phyloP scores from a whole-genome alignment of 2,797 vertebrate genomes.

The Sparidentex hasta region DNA sequence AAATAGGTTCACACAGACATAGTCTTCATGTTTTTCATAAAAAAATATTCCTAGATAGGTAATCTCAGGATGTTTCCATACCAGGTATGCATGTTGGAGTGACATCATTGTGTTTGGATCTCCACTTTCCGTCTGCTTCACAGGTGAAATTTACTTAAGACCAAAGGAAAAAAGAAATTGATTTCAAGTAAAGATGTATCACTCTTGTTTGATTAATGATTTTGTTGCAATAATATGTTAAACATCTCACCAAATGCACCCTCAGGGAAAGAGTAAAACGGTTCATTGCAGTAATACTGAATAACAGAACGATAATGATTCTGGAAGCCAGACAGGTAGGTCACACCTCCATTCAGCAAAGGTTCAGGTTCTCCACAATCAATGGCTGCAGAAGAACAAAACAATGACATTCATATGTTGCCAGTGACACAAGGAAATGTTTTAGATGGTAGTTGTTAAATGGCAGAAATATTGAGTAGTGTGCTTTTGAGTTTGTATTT shows the following conservation, averaged over 20 bases:
- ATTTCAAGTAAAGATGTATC: background rate
- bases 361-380: slow-evolving; percentile 79
- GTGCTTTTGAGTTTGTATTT: no score
- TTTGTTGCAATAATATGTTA: background rate
- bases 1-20: background rate
- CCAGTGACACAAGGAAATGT: background rate
- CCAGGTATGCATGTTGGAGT: slow-evolving; percentile 75
- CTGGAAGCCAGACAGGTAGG: slow-evolving; percentile 69
- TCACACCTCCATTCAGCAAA: slow-evolving; percentile 76
- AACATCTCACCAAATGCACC: slow-evolving; percentile 62
- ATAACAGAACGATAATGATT: slow-evolving; percentile 80
- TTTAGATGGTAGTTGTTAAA: background rate
- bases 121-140: slow-evolving; percentile 77
- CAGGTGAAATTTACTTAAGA: slow-evolving; percentile 75
- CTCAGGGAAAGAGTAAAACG: slow-evolving; percentile 72
- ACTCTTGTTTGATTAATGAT: background rate
- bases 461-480: no score
- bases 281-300: slow-evolving; percentile 81
- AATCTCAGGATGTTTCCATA: slow-evolving; percentile 31
- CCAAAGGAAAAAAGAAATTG: background rate
- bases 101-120: slow-evolving; percentile 40
- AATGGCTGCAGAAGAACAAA: slow-evolving; percentile 71
- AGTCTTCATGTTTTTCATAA: background rate
- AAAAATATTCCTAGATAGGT: rapidly evolving
- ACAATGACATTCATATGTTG: background rate